These are phyloP conservation scores for Lottia scabra DNA, from an alignment of 2,888 invertebrate species.

Conservation along the genomic window DNA sequence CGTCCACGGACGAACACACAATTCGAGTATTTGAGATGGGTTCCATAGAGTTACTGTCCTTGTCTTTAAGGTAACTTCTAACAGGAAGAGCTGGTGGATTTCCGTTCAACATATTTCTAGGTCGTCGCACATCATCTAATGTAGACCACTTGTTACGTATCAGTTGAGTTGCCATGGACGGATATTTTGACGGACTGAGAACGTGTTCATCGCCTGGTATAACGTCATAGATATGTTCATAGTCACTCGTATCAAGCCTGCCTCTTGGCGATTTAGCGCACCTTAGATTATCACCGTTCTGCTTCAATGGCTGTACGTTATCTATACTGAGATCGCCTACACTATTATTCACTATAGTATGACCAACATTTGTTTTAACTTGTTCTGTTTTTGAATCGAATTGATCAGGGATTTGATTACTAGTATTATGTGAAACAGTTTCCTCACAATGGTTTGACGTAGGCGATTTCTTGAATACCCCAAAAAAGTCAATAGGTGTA, in stretches of 20 bases:
- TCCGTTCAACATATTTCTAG: constrained; percentile 6
- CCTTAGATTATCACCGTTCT: neutral
- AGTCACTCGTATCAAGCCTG: constrained; percentile 15
- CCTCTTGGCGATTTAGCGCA: constrained; percentile 9
- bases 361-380: neutral
- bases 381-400: neutral
- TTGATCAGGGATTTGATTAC: neutral
- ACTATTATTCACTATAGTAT: neutral
- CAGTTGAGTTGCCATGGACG: neutral
- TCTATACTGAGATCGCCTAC: neutral
- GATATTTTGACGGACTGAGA: neutral
- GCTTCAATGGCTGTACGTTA: neutral
- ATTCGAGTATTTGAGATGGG: neutral
- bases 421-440: neutral
- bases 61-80: constrained; percentile 22
- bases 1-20: neutral
- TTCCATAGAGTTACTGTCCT: neutral
- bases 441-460: neutral
- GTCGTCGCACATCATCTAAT: constrained; percentile 4
- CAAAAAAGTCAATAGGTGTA: neutral
- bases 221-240: constrained; percentile 31
- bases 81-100: constrained; percentile 30
- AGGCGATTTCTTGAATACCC: neutral
- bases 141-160: constrained; percentile 3
- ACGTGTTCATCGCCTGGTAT: constrained; percentile 23